Conservation (phyloP, 2,113 vertebrate species). For the Misgurnus mizolepis region DNA sequence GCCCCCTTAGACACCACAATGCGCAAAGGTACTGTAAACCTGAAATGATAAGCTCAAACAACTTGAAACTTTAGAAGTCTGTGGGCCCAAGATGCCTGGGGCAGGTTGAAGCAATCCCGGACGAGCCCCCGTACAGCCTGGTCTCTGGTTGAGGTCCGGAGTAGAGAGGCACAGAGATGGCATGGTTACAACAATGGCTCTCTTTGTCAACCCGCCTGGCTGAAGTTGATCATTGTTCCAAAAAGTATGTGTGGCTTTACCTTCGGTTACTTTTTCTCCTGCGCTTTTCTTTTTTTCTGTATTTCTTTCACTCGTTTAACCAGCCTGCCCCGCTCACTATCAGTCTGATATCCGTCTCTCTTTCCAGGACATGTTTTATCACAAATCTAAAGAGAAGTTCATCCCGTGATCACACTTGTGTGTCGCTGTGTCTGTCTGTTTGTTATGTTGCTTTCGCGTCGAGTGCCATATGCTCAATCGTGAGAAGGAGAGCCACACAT, state of each 20-base stretch:
- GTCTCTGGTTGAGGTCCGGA: slow-evolving; percentile 19
- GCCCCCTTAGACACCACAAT: slow-evolving; percentile 12
- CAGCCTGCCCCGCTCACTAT: slow-evolving; percentile 29
- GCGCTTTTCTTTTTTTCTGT: background rate
- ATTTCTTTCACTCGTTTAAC: background rate
- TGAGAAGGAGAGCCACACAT: slow-evolving; percentile 29
- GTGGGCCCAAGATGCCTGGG: slow-evolving; percentile 21
- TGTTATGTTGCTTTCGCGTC: slow-evolving; percentile 16
- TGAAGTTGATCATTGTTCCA: slow-evolving; percentile 56
- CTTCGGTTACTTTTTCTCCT: background rate
- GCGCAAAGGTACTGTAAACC: background rate
- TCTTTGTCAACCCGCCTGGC: slow-evolving; percentile 47
- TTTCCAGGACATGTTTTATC: background rate
- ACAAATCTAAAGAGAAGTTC: slow-evolving; percentile 1
- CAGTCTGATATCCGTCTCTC: slow-evolving; percentile 39
- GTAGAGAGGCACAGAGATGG: slow-evolving; percentile 32
- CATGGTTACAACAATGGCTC: slow-evolving; percentile 40
- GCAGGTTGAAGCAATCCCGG: slow-evolving; percentile 31
- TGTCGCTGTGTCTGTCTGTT: slow-evolving; percentile 39
- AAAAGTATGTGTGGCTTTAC: background rate
- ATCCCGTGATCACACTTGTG: background rate
- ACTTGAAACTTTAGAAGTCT: slow-evolving; percentile 14
- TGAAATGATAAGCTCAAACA: slow-evolving; percentile 36
- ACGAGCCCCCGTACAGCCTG: slow-evolving; percentile 20
- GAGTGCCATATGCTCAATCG: slow-evolving; percentile 38